phyloP scores from a whole-genome alignment of 2,797 vertebrate species.

The Catamblyrhynchus diadema region DNA sequence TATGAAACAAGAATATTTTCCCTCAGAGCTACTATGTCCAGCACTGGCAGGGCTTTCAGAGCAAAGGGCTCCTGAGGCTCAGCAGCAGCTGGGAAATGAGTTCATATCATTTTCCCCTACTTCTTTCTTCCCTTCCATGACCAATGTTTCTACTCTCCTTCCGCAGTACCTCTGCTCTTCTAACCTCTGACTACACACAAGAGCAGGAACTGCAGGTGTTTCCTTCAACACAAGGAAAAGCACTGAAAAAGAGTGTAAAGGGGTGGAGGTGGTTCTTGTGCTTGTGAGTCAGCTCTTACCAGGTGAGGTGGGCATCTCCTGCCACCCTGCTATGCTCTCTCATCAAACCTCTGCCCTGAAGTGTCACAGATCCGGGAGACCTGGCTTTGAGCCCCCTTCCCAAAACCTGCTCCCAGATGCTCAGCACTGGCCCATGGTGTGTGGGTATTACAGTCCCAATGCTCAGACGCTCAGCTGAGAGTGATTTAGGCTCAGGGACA shows the following conservation, averaged over 20 bases:
- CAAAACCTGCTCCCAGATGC: neutral
- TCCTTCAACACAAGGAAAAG: neutral
- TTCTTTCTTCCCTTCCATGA: neutral
- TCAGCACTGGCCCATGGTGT: neutral
- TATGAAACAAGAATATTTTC: neutral
- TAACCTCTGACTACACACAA: neutral
- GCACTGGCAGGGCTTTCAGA: neutral
- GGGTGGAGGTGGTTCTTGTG: neutral
- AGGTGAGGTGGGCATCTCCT: rapidly evolving
- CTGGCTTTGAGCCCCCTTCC: neutral
- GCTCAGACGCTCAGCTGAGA: neutral
- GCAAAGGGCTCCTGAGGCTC: neutral
- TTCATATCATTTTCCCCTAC: neutral
- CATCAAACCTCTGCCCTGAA: neutral
- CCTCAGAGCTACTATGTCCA: neutral
- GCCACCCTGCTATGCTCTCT: rapidly evolving
- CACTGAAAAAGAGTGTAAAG: neutral
- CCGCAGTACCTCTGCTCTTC: neutral
- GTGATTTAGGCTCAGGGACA: neutral
- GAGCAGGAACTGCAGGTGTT: neutral
- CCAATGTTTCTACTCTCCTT: neutral
- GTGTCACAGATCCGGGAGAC: neutral
- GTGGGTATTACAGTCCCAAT: neutral
- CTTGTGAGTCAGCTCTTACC: neutral
- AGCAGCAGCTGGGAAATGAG: neutral